A percentile compares a stretch with the other conserved stretches of the same genome.
phyloP scores from a whole-genome alignment of 2,888 invertebrate species.

The Cremastinae sp. region DNA sequence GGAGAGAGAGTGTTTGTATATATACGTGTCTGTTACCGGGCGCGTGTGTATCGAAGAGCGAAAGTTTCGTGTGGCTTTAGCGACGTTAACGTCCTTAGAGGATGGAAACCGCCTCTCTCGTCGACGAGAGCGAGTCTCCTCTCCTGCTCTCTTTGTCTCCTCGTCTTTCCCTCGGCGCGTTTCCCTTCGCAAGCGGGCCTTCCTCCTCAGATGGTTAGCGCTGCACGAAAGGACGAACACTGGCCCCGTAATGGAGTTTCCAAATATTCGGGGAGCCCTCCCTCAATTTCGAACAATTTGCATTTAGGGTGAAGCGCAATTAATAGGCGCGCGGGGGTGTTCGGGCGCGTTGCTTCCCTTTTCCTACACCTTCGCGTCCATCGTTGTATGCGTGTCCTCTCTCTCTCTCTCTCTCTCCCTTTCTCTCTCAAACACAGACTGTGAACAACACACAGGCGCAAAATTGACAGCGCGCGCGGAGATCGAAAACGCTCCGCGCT shows the following conservation, averaged over 20 bases:
- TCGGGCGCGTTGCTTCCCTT: constrained; percentile 40
- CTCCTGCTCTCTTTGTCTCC: constrained; percentile 46
- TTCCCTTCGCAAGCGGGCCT: constrained; percentile 35
- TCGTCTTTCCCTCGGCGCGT: constrained; percentile 31
- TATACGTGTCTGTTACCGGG: too few relatives aligned
- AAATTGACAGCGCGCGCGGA: neutral
- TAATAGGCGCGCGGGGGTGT: constrained; percentile 77
- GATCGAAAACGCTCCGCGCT: neutral
- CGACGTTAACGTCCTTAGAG: constrained; percentile 59
- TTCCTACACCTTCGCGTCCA: constrained; percentile 26
- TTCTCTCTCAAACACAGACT: too few relatives aligned
- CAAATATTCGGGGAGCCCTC: constrained; percentile 80
- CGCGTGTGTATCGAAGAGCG: constrained; percentile 13
- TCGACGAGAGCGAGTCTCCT: constrained; percentile 31
- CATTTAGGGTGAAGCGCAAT: constrained; percentile 80
- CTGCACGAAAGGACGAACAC: constrained; percentile 76
- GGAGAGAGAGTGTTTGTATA: too few relatives aligned
- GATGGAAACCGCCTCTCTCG: constrained; percentile 53
- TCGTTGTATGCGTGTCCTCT: neutral
- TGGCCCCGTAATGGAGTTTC: constrained; percentile 79
- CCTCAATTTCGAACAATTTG: constrained; percentile 81
- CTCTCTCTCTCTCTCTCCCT: too few relatives aligned
- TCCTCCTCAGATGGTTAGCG: constrained; percentile 59
- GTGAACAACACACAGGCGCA: neutral
- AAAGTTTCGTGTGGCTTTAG: constrained; percentile 56